Base-by-base conservation (phyloP, 2,797 vertebrate species). In the Tragopan temminckii region DNA sequence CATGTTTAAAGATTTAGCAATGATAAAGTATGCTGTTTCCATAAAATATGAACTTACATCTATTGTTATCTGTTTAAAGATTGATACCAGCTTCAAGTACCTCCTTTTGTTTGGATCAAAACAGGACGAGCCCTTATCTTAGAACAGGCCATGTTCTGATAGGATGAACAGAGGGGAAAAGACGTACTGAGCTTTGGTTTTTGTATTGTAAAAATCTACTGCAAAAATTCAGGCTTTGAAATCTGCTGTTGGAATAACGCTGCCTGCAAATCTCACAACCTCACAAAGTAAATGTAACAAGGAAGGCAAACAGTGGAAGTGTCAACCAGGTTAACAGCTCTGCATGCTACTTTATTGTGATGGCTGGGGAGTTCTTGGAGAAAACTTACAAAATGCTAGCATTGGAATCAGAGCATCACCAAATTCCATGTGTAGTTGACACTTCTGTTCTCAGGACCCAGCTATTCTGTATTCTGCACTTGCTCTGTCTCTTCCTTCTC, bases 401-500 rank as follows among this genome's bases (percentile, higher is more conserved):
- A 9, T 2, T n/a, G 74, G 13, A 33, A 21, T 78, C 77, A 77
- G 50, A 55, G 63, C 62, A 67, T 2, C 18, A 57, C 38, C 38
- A 74, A 46, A 70, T 15, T 7, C 58, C 2, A 4, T 6, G 45
- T 0, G 0, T n/a, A 82, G 38, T 4, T 89, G 43, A 77, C 6
- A 2, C 58, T 78, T 80, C 52, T 43, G n/a, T 55, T 82, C 57
- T 24, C 77, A 82, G 58, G 57, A 80, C 31, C 42, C 14, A 15
- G 46, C 66, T 91, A 7, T 85, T 85, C 82, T 43, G 2, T 89
- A 53, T 45, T 91, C 92, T 89, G 43, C 59, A 38, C 63, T 93
- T 90, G 85, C 55, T 88, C 79, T 72, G 17, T 89, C 76, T 80
- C 18, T 27, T 91, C 55, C 79, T 38, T 89, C 74, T 94, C 59